These are phyloP conservation scores for Paramormyrops kingsleyae DNA, from an alignment of 2,113 vertebrate genomes.

Conservation along the genomic window DNA sequence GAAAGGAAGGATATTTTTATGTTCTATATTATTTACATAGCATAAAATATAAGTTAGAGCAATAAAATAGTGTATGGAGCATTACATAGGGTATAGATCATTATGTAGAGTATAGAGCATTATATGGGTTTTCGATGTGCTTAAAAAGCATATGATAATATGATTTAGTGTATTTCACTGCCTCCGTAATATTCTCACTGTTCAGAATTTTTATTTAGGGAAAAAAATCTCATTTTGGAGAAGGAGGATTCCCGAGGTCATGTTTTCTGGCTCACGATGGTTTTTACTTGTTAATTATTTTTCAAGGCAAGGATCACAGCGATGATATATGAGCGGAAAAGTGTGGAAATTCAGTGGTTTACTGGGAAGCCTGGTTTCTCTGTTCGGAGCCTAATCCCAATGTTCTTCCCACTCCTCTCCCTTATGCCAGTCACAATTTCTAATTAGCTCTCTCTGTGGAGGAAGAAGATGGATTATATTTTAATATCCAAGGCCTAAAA, in stretches of 20 bases:
- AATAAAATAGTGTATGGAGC: background rate
- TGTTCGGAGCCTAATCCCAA: constrained; percentile 56
- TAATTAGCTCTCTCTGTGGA: constrained; percentile 75
- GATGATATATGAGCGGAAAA: constrained; percentile 34
- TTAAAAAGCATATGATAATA: background rate
- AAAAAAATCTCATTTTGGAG: background rate
- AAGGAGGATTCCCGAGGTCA: background rate
- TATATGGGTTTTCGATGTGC: background rate
- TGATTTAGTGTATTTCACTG: background rate
- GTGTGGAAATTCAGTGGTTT: constrained; percentile 51
- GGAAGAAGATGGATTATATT: constrained; percentile 87
- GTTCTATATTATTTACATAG: background rate
- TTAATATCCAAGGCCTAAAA: constrained; percentile 82
- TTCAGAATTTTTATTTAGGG: constrained; percentile 4
- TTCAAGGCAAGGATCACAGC: constrained; percentile 32
- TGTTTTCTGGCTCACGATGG: constrained; percentile 1
- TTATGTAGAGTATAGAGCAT: background rate
- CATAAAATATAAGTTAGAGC: background rate
- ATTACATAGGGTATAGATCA: background rate
- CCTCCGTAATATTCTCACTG: background rate
- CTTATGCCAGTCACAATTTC: constrained; percentile 74
- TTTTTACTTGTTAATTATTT: constrained; percentile 14
- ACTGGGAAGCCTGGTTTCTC: constrained; percentile 43
- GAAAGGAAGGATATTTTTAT: background rate
- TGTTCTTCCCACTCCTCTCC: constrained; percentile 63